A percentile compares a stretch with the other conserved stretches of the same genome.
Conservation (phyloP, 2,797 vertebrate species). For the Xenops minutus region DNA sequence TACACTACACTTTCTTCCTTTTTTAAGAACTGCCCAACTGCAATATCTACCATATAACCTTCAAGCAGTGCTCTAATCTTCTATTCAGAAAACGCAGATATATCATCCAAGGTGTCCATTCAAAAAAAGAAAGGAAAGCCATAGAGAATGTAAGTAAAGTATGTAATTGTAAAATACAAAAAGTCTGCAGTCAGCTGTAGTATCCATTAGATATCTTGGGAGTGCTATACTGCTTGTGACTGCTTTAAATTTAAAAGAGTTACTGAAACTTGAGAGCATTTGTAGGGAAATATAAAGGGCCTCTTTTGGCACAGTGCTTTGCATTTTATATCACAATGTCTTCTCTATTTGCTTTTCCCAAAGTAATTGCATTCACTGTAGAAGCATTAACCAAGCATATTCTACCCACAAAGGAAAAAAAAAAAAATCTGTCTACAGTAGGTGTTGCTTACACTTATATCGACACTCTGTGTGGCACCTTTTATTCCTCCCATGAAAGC, state of each 20-base stretch:
- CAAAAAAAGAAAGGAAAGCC: neutral
- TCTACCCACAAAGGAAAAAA: neutral
- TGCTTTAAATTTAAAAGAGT: neutral
- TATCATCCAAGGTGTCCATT: neutral
- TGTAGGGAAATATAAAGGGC: neutral
- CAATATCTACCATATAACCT: neutral
- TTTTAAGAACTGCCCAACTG: neutral
- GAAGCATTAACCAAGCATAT: neutral
- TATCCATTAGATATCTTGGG: neutral
- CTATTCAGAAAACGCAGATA: neutral
- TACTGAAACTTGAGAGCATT: neutral
- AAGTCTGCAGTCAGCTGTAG: neutral
- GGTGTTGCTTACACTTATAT: neutral
- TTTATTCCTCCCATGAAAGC: neutral
- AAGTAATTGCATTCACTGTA: neutral
- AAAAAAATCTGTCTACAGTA: neutral
- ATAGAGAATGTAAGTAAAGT: neutral
- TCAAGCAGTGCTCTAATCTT: neutral
- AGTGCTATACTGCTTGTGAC: neutral
- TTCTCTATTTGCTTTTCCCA: neutral
- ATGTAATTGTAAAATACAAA: neutral
- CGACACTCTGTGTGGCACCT: rapidly evolving
- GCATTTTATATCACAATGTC: neutral
- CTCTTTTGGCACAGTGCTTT: neutral
- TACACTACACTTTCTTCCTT: neutral